Percentiles rank a stretch among this genome's conserved stretches.
These are phyloP conservation scores for Watsonalla cultraria DNA, from an alignment of 2,888 invertebrate genomes.

Conservation along the genomic window DNA sequence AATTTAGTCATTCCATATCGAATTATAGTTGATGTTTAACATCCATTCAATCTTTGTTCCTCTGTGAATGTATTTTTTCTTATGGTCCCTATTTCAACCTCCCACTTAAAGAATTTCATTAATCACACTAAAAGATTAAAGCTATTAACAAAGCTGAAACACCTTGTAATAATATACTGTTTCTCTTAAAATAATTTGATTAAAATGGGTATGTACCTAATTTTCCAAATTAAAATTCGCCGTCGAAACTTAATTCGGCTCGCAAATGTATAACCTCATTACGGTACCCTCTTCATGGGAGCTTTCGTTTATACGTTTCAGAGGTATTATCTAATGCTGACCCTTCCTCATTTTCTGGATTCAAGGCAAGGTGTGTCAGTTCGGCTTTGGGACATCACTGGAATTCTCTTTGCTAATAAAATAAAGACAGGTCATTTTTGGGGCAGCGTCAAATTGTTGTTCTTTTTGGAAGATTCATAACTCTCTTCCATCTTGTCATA, in stretches of 20 bases:
- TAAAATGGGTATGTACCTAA: constrained; percentile 25
- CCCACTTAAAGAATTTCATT: neutral
- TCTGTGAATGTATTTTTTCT: too few relatives aligned
- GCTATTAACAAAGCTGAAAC: neutral
- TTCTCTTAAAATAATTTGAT: constrained; percentile 23
- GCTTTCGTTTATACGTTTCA: constrained; percentile 50
- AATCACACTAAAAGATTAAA: neutral
- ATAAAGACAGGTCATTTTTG: neutral
- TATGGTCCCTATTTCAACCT: too few relatives aligned
- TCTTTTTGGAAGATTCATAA: neutral
- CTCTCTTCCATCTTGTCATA: neutral
- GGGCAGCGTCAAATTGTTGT: neutral
- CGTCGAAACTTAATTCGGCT: constrained; percentile 39
- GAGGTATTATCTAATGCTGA: constrained; percentile 51
- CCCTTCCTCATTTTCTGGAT: constrained; percentile 40
- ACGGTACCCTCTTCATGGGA: constrained; percentile 57
- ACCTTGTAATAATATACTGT: neutral
- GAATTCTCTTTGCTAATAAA: constrained; percentile 24
- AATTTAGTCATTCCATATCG: too few relatives aligned
- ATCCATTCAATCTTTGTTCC: too few relatives aligned
- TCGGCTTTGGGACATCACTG: constrained; percentile 14
- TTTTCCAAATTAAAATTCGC: constrained; percentile 42
- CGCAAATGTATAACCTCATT: constrained; percentile 59
- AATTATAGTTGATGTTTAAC: too few relatives aligned
- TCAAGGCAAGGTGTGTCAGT: constrained; percentile 22